Percentiles rank a stretch among this genome's conserved stretches.
phyloP scores from a whole-genome alignment of 2,113 vertebrate genomes.

The Cromileptes altivelis region DNA sequence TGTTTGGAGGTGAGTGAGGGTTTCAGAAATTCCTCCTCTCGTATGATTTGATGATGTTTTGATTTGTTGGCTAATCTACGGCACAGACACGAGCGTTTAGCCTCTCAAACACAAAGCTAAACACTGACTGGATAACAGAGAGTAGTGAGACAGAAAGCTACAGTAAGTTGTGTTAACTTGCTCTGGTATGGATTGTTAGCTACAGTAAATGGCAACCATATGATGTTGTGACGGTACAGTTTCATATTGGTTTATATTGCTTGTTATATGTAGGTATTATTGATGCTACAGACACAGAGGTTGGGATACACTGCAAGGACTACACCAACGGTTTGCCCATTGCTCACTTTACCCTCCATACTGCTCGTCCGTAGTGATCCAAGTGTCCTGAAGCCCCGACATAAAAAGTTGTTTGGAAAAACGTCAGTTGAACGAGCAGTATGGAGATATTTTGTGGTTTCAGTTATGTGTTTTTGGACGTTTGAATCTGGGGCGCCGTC shows the following conservation, averaged over 20 bases:
- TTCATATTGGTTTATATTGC: not conserved
- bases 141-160: constrained; percentile 36
- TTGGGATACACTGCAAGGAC: not conserved
- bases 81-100: constrained; percentile 45
- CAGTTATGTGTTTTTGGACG: too few species aligned
- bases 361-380: too few species aligned
- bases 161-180: not conserved
- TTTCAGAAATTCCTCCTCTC: constrained; percentile 9
- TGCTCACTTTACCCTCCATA: not conserved
- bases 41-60: not conserved
- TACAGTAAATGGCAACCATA: not conserved
- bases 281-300: constrained; percentile 1
- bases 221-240: not conserved
- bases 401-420: too few species aligned
- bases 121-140: constrained; percentile 6
- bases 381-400: too few species aligned
- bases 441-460: too few species aligned
- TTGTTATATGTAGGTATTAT: constrained; percentile 12
- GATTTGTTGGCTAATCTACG: constrained; percentile 44
- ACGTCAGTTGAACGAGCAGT: too few species aligned
- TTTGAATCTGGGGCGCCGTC: too few species aligned
- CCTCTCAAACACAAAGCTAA: constrained; percentile 36
- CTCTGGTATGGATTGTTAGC: not conserved
- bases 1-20: not conserved
- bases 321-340: constrained; percentile 4